phyloP scores from a whole-genome alignment of 1,140 invertebrate species.

The Battus philenor region DNA sequence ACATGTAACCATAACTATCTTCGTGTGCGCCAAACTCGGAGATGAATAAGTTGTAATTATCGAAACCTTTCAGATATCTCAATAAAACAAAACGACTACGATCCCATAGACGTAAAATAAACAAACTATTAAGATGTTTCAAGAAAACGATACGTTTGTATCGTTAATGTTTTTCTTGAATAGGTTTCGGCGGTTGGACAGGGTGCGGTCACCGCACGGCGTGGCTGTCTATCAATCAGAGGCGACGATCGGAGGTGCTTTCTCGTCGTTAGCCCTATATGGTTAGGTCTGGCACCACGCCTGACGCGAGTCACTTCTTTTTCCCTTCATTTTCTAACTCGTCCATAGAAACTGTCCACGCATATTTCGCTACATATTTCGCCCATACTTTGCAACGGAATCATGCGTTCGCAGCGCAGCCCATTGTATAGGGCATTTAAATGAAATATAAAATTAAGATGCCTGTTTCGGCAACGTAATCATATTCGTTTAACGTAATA shows the following conservation, averaged over 20 bases:
- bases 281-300: slow-evolving; percentile 59
- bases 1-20: background rate
- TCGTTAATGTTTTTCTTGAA: background rate
- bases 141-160: background rate
- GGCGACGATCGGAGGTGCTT: slow-evolving; percentile 61
- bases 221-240: slow-evolving; percentile 61
- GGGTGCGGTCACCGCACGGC: slow-evolving; percentile 32
- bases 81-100: slow-evolving; percentile 11
- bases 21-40: slow-evolving; percentile 8
- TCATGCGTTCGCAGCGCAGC: slow-evolving; percentile 19
- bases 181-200: slow-evolving; percentile 17
- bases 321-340: slow-evolving; percentile 71
- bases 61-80: slow-evolving; percentile 10
- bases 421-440: slow-evolving; percentile 10
- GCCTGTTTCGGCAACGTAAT: slow-evolving; percentile 43
- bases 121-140: background rate
- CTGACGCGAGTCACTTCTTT: slow-evolving; percentile 66
- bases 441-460: slow-evolving; percentile 48
- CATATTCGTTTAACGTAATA: slow-evolving; percentile 50
- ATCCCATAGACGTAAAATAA: background rate
- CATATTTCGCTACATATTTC: slow-evolving; percentile 64
- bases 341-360: slow-evolving; percentile 69
- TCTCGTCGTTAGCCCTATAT: slow-evolving; percentile 75
- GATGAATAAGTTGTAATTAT: slow-evolving; percentile 6
- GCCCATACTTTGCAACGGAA: slow-evolving; percentile 50